Evolutionary conservation across 2,797 vertebrate species (phyloP).

Genomic region (Pristis pectinata): DNA sequence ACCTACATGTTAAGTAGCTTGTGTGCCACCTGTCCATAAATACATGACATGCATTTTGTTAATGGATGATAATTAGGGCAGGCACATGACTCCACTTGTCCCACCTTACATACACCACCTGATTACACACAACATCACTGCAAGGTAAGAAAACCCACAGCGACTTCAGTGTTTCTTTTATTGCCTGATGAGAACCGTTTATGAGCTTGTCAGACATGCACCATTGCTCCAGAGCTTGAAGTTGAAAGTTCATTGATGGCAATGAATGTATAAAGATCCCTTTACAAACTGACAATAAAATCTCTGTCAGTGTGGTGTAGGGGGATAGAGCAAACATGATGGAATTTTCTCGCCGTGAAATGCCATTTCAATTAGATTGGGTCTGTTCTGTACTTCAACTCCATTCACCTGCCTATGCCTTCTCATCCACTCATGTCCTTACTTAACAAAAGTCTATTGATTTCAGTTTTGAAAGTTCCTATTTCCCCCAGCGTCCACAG

Average conservation of each 20-base stretch:
- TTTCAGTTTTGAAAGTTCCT: not conserved
- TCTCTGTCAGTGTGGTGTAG: not conserved
- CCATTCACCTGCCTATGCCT: not conserved
- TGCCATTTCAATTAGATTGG: not conserved
- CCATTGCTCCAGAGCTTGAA: not conserved
- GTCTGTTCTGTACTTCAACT: not conserved
- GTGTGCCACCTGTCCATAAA: no score
- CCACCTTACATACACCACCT: no score
- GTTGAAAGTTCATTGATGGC: not conserved
- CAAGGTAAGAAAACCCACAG: not conserved
- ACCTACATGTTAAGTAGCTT: no score
- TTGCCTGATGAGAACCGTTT: not conserved
- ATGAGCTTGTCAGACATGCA: not conserved
- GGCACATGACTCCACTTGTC: no score
- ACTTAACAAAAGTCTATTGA: not conserved
- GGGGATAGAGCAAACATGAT: not conserved
- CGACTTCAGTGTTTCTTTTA: not conserved
- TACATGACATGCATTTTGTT: no score
- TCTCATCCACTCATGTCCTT: not conserved
- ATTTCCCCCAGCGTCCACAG: not conserved
- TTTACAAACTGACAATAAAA: not conserved
- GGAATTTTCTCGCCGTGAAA: not conserved
- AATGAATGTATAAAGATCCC: not conserved
- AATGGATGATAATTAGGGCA: no score
- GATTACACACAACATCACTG: no score